Conservation (phyloP, 2,113 vertebrate genomes). For the Alexandromys fortis region DNA sequence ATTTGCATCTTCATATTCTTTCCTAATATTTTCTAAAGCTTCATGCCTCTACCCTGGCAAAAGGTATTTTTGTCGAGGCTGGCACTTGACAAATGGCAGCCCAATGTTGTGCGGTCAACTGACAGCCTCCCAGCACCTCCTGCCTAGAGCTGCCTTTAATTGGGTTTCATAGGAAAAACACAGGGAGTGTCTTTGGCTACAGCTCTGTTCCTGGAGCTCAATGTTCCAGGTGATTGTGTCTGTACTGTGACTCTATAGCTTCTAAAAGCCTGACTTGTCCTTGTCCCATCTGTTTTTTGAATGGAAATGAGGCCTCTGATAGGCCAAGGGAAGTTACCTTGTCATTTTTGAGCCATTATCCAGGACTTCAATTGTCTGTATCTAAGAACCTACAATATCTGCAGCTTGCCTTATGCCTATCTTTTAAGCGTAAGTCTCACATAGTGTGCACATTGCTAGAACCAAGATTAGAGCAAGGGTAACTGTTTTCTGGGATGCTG, state of each 20-base stretch:
- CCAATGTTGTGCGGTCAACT: too few species aligned
- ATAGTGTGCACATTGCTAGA: background rate
- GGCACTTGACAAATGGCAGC: too few species aligned
- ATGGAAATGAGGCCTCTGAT: background rate
- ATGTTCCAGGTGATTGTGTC: background rate
- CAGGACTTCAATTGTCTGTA: background rate
- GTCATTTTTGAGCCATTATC: background rate
- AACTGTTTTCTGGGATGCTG: background rate
- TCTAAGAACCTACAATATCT: background rate
- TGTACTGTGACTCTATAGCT: background rate
- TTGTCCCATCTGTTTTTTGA: background rate
- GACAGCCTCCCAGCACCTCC: background rate
- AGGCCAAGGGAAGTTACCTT: background rate
- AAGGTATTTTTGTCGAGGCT: too few species aligned
- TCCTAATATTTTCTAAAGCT: too few species aligned
- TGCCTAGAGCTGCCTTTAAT: background rate
- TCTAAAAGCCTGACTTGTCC: background rate
- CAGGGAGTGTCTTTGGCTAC: background rate
- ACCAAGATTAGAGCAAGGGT: too few species aligned
- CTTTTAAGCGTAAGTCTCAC: background rate
- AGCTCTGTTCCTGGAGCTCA: background rate
- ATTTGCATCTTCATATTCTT: too few species aligned
- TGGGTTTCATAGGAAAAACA: background rate
- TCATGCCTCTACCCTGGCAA: too few species aligned
- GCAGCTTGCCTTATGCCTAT: fast-evolving